phyloP scores from a whole-genome alignment of 2,888 invertebrate species.

The Cancer borealis region DNA sequence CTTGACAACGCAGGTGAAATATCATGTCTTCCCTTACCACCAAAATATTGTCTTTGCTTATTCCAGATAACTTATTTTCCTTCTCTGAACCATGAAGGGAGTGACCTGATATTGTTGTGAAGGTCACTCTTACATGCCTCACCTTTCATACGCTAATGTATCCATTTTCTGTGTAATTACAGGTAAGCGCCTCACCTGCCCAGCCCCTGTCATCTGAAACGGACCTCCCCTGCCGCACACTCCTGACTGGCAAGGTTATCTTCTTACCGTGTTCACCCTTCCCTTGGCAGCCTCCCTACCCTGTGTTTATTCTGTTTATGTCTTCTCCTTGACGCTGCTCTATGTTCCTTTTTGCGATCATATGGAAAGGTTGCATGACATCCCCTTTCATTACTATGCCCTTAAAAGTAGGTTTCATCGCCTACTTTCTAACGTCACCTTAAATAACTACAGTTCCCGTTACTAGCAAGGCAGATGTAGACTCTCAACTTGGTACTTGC shows the following conservation, averaged over 20 bases:
- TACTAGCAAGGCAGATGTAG: neutral
- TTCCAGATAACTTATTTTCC: neutral
- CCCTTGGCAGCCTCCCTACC: neutral
- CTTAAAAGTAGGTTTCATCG: neutral
- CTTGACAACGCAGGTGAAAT: neutral
- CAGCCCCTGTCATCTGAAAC: neutral
- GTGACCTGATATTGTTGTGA: neutral
- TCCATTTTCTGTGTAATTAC: constrained; percentile 37
- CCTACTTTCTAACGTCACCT: neutral
- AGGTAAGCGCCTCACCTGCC: constrained; percentile 9
- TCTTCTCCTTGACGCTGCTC: constrained; percentile 4
- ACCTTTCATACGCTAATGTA: constrained; percentile 21
- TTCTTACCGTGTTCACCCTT: neutral
- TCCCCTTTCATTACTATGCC: neutral
- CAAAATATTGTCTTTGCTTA: neutral
- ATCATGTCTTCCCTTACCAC: neutral
- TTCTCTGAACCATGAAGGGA: neutral
- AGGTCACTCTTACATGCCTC: neutral
- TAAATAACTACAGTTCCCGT: neutral
- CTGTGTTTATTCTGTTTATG: neutral
- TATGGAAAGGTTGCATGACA: neutral
- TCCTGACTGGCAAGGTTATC: neutral
- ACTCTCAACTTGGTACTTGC: neutral
- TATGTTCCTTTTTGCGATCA: neutral
- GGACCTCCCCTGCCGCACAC: neutral